phyloP scores from a whole-genome alignment of 2,797 vertebrate species.

The Lepilemur septentrionalis region DNA sequence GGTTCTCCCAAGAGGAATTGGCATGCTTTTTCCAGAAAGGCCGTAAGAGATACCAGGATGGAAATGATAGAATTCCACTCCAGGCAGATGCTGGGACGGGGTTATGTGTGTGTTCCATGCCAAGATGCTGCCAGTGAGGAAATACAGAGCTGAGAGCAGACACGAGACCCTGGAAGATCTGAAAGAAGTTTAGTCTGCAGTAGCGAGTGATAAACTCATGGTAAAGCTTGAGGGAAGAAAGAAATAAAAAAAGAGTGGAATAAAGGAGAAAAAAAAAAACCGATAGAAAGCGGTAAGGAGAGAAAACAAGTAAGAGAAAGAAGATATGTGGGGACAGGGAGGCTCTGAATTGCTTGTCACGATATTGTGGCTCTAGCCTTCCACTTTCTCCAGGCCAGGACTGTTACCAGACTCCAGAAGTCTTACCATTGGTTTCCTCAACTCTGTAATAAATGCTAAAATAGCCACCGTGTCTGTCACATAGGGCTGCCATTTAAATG shows the following conservation, averaged over 20 bases:
- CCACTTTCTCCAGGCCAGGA: not conserved
- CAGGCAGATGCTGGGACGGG: not conserved
- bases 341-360: not conserved
- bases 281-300: not conserved
- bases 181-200: not conserved
- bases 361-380: not conserved
- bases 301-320: not conserved
- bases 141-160: not conserved
- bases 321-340: not conserved
- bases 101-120: not conserved
- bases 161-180: not conserved
- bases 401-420: not conserved
- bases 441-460: not conserved
- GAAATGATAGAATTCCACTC: not conserved
- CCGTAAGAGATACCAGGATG: not conserved
- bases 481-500: not conserved
- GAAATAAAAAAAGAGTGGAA: not conserved
- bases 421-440: not conserved
- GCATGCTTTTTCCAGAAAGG: not conserved
- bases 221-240: not conserved
- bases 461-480: not conserved
- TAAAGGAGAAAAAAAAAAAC: not conserved
- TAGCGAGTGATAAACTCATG: not conserved
- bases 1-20: not conserved
- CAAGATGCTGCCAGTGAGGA: not conserved